Percentiles rank a stretch among this genome's conserved stretches.
These are phyloP conservation scores for Oreochromis mossambicus DNA, from an alignment of 2,797 vertebrate species.

Conservation along the genomic window DNA sequence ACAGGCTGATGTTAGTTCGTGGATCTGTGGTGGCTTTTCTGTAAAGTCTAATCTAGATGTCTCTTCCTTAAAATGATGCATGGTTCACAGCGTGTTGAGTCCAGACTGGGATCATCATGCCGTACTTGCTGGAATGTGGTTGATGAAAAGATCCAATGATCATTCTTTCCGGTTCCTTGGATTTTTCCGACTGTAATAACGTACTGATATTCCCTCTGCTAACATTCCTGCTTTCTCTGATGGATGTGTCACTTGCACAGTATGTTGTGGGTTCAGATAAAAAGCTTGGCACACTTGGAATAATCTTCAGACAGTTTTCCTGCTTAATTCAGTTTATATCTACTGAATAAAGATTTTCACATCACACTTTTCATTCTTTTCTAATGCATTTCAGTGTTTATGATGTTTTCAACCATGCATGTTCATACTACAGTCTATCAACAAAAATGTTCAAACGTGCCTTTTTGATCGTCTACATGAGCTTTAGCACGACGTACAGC, in stretches of 20 bases:
- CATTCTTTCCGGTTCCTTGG: neutral
- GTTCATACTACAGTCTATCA: neutral
- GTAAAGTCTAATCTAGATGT: neutral
- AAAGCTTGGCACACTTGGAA: neutral
- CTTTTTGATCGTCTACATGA: neutral
- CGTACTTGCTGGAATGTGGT: neutral
- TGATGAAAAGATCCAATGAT: neutral
- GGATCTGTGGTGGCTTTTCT: neutral
- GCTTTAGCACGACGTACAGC: neutral
- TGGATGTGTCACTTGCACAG: neutral
- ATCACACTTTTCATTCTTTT: neutral
- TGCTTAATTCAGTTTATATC: neutral
- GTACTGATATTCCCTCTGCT: neutral
- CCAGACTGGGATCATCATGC: neutral
- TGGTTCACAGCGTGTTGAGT: neutral
- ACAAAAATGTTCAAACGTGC: neutral
- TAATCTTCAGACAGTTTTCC: neutral
- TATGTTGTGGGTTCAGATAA: neutral
- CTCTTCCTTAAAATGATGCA: neutral
- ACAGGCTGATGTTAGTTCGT: neutral
- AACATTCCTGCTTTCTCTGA: neutral
- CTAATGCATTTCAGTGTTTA: neutral
- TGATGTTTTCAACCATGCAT: neutral
- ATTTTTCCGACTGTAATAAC: neutral
- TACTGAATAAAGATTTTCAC: neutral